Evolutionary conservation across 2,888 invertebrate genomes (phyloP).

Genomic region (Tanytarsus gracilentus): DNA sequence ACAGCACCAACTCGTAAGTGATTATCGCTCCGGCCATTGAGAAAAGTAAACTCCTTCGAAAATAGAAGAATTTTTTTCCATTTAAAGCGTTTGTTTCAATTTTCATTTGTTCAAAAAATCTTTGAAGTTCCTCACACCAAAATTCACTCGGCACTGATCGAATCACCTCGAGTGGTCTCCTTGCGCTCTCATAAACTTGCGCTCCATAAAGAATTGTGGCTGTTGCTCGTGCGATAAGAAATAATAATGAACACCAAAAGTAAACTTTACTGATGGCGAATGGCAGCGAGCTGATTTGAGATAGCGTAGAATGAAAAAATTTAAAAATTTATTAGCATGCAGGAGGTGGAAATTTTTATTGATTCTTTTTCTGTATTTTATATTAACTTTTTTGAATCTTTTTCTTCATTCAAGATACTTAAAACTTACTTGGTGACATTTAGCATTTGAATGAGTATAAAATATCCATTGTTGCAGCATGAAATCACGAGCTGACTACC

Average conservation of each 20-base stretch:
- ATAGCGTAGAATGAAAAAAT: background rate
- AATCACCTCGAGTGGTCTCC: background rate
- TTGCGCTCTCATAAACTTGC: background rate
- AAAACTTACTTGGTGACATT: conserved; percentile 9
- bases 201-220: background rate
- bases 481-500: background rate
- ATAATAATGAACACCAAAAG: conserved; percentile 22
- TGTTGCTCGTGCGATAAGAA: background rate
- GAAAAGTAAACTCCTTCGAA: background rate
- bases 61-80: conserved; percentile 1
- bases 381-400: no score
- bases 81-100: background rate
- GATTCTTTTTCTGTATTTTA: no score
- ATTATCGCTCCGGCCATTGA: conserved; percentile 4
- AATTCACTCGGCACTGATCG: background rate
- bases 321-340: background rate
- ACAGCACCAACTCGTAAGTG: conserved; percentile 8
- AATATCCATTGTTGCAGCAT: conserved; percentile 6
- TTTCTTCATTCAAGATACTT: no score
- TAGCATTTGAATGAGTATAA: conserved; percentile 10
- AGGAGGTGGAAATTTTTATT: background rate
- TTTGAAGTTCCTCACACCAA: conserved; percentile 13
- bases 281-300: conserved; percentile 2
- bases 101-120: conserved; percentile 15
- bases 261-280: conserved; percentile 3